These are phyloP conservation scores for Shargacucullia verbasci DNA, from an alignment of 2,888 invertebrate genomes.

Conservation along the genomic window DNA sequence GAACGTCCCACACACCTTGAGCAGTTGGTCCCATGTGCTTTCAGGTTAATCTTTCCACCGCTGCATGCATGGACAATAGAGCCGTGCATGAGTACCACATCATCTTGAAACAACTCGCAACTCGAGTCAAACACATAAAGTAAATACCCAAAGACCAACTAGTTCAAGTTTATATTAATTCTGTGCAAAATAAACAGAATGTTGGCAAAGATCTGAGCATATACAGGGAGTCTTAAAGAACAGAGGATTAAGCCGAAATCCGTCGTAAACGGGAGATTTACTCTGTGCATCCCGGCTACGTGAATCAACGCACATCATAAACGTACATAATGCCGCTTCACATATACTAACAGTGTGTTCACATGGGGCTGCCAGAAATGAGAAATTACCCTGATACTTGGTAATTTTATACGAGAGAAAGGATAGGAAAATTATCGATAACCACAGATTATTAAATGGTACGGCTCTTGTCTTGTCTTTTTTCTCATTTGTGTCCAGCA, in stretches of 20 bases:
- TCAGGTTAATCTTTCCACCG: no score
- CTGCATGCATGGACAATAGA: no score
- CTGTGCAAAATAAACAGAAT: conserved; percentile 42
- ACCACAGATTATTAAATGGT: no score
- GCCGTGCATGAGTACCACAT: background rate
- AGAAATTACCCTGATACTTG: conserved; percentile 11
- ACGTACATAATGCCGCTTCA: conserved; percentile 29
- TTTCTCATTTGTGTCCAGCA: no score
- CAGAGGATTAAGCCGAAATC: conserved; percentile 49
- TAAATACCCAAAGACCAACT: conserved; percentile 28
- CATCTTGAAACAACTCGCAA: conserved; percentile 22
- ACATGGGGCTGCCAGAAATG: conserved; percentile 27
- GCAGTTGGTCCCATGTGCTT: no score
- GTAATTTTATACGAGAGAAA: background rate
- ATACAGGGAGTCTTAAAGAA: conserved; percentile 48
- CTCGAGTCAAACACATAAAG: conserved; percentile 31
- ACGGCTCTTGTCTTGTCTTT: no score
- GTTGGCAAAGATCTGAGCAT: conserved; percentile 37
- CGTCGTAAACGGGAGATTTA: conserved; percentile 53
- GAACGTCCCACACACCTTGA: no score
- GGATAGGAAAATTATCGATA: no score
- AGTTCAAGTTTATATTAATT: conserved; percentile 40
- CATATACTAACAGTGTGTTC: conserved; percentile 32
- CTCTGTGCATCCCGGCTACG: conserved; percentile 39
- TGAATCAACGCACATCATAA: conserved; percentile 57